phyloP scores from a whole-genome alignment of 2,113 vertebrate species.

The Apodemus sylvaticus region DNA sequence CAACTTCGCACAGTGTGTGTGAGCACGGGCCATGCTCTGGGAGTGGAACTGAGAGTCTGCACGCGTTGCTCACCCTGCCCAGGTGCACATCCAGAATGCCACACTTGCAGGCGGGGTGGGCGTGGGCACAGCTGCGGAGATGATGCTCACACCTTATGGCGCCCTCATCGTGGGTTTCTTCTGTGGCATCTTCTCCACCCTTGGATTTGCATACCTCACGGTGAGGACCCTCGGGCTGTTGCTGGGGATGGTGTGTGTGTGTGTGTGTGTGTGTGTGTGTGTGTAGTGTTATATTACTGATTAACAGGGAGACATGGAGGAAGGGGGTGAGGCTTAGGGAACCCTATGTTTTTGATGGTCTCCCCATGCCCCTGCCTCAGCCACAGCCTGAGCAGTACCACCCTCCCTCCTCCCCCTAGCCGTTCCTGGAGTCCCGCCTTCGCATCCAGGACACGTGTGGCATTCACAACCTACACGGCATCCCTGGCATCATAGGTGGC shows the following conservation, averaged over 20 bases:
- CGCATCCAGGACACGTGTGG: constrained; percentile 97
- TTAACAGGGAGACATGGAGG: not conserved
- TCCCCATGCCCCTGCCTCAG: not conserved
- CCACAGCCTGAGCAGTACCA: not conserved
- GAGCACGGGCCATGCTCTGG: not conserved
- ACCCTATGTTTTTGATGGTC: not conserved
- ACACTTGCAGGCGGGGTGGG: constrained; percentile 94
- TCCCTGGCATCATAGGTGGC: constrained; percentile 94
- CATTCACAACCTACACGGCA: constrained; percentile 94
- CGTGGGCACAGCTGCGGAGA: constrained; percentile 94
- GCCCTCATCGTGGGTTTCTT: constrained; percentile 93
- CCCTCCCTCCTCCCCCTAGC: constrained; percentile 82
- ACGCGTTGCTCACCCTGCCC: not conserved
- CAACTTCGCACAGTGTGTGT: fast-evolving
- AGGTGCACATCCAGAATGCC: constrained; percentile 98
- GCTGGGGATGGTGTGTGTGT: no score
- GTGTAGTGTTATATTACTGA: not conserved
- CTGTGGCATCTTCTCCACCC: constrained; percentile 92
- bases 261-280: no score
- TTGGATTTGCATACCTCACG: constrained; percentile 91
- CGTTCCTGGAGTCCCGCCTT: constrained; percentile 91
- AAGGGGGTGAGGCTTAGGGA: not conserved
- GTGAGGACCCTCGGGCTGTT: constrained; percentile 86
- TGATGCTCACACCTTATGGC: constrained; percentile 95
- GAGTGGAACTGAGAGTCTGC: not conserved